phyloP scores from a whole-genome alignment of 2,113 vertebrate genomes.

The Callospermophilus lateralis region DNA sequence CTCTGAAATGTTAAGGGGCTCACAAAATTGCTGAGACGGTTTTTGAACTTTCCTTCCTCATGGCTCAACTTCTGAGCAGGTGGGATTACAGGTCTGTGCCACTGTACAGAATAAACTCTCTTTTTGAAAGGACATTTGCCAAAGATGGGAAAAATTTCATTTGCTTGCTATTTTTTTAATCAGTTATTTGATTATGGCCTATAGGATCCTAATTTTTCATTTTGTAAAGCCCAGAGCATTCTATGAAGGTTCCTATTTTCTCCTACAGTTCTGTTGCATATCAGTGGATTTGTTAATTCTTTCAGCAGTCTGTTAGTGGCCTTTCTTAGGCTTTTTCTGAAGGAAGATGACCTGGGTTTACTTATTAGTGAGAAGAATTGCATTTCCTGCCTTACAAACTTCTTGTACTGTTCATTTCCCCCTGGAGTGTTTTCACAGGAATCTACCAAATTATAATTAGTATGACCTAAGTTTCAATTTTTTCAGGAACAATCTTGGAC shows the following conservation, averaged over 20 bases:
- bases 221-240: no score
- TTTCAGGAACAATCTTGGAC: neutral
- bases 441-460: neutral
- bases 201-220: neutral
- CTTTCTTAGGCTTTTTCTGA: neutral
- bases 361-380: neutral
- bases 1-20: no score
- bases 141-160: neutral
- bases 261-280: neutral
- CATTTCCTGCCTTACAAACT: neutral
- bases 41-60: no score
- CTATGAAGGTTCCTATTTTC: neutral
- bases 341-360: neutral
- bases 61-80: no score
- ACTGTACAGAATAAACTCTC: no score
- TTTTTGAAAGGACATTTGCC: neutral
- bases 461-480: neutral
- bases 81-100: no score
- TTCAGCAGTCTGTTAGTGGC: neutral
- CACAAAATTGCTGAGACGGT: no score
- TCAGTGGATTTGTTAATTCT: fast-evolving
- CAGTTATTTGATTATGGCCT: no score
- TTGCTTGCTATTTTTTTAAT: neutral
- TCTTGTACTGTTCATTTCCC: neutral
- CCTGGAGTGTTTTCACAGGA: no score